Evolutionary conservation across 2,113 vertebrate genomes (phyloP), one percentile per base, ranked within the genome.

Genomic region (Nycticryphes semicollaris): DNA sequence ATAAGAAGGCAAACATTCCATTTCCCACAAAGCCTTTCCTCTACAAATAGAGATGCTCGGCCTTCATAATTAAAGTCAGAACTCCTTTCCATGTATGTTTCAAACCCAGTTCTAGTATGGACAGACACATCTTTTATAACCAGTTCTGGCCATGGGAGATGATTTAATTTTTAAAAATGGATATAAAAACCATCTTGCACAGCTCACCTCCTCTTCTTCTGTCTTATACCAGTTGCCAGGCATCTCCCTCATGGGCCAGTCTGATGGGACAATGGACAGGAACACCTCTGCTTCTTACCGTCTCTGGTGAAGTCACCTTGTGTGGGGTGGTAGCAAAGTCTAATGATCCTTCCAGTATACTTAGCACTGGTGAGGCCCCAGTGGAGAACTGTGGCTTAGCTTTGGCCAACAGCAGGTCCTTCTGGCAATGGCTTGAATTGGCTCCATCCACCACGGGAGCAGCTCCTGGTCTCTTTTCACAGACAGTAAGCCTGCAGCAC

Each of bases 401-500:
- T 64, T 37, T 24, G 50, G 59, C 23, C 43, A 69, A 54, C 3
- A 2, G 33, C 23, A 21, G 20, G 23, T 68, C 28, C 23, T 5
- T 54, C 23, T 10, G 28, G 24, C 48, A 54, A 30, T 1, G 0
- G 4, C 33, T 83, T 19, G 28, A 53, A n/a, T 13, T 8, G 20
- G 27, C 31, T 53, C 15, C 1, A 0, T 47, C 70, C 4, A 1
- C 18, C 37, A 31, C 1, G 10, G 45, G 17, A 10, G 28, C 37
- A 47, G 19, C 28, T 68, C 28, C 45, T 24, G 22, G 15, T 35
- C 15, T n/a, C 53, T 60, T 24, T 45, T 53, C 33, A 60, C 33
- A 45, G 47, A 39, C 13, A 30, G 7, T 16, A n/a, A n/a, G n/a
- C 13, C 19, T 70, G 63, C 56, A 87, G 50, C 27, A n/a, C 23